phyloP scores from a whole-genome alignment of 1,140 invertebrate genomes.

The Polypedilum vanderplanki region DNA sequence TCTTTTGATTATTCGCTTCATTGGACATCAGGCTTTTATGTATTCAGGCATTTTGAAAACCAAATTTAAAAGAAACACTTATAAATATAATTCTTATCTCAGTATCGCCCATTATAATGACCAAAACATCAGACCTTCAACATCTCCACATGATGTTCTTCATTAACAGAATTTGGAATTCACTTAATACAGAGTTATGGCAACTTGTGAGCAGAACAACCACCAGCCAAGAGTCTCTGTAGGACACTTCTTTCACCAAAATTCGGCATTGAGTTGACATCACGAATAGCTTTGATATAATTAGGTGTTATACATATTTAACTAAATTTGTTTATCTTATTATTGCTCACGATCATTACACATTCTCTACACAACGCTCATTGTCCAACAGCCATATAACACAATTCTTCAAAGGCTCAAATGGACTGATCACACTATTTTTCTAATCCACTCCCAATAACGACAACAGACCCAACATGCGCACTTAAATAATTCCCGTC shows the following conservation, averaged over 20 bases:
- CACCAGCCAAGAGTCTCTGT: conserved; percentile 80
- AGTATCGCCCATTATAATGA: conserved; percentile 77
- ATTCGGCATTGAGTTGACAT: conserved; percentile 67
- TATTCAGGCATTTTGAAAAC: conserved; percentile 3
- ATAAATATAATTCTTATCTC: conserved; percentile 49
- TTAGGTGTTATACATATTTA: conserved; percentile 51
- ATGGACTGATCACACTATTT: too few species aligned
- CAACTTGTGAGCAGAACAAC: conserved; percentile 96
- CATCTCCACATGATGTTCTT: conserved; percentile 46
- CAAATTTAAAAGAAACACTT: conserved; percentile 37
- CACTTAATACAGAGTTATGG: conserved; percentile 59
- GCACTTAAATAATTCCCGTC: too few species aligned
- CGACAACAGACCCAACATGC: too few species aligned
- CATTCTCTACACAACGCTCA: conserved; percentile 89
- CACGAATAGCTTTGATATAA: conserved; percentile 64
- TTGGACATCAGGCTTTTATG: conserved; percentile 33
- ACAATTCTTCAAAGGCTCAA: too few species aligned
- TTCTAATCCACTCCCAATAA: too few species aligned
- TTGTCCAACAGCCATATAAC: too few species aligned
- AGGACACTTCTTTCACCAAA: conserved; percentile 87
- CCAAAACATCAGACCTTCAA: conserved; percentile 85
- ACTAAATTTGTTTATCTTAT: too few species aligned
- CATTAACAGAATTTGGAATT: conserved; percentile 32
- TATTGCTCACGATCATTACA: conserved; percentile 87
- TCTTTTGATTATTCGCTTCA: conserved; percentile 38